Evolutionary conservation across 37 sponge, comb jelly and placozoan genomes (phyloP).

Genomic region (Cliona cf. orientalis): DNA sequence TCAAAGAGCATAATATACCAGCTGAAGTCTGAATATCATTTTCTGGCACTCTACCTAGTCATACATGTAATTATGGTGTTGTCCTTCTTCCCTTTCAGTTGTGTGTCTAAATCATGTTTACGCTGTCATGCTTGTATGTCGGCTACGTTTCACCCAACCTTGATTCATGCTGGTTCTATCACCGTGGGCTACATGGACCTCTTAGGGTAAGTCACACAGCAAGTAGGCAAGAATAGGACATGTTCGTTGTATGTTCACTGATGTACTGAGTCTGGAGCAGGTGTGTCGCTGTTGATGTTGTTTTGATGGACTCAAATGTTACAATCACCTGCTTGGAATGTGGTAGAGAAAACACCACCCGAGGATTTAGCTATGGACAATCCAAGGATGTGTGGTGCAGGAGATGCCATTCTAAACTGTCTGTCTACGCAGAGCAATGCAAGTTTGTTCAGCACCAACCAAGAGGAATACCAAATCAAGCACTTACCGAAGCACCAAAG

Average conservation of each 20-base stretch:
- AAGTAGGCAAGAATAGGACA: neutral
- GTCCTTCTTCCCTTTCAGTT: neutral
- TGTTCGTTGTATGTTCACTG: neutral
- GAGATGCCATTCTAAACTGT: constrained; percentile 53
- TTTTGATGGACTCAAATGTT: constrained; percentile 39
- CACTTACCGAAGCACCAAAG: too few relatives aligned
- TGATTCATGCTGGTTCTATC: constrained; percentile 31
- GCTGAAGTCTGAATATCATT: too few relatives aligned
- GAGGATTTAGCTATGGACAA: constrained; percentile 56
- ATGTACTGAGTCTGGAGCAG: constrained; percentile 6
- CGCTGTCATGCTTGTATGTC: constrained; percentile 18
- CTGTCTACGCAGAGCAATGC: constrained; percentile 16
- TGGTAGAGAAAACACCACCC: constrained; percentile 7
- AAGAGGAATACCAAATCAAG: neutral
- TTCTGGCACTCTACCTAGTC: too few relatives aligned
- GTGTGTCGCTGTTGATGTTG: constrained; percentile 50
- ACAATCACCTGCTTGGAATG: constrained; percentile 60
- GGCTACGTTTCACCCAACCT: constrained; percentile 13
- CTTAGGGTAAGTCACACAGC: neutral
- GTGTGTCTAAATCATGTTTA: neutral
- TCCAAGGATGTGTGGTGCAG: constrained; percentile 48
- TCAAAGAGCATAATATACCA: too few relatives aligned
- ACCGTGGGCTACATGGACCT: constrained; percentile 44
- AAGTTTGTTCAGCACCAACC: constrained; percentile 59
- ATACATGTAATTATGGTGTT: too few relatives aligned